Percentiles rank a stretch among this genome's conserved stretches.
phyloP scores from a whole-genome alignment of 2,113 vertebrate genomes.

The Dipodomys stephensi region DNA sequence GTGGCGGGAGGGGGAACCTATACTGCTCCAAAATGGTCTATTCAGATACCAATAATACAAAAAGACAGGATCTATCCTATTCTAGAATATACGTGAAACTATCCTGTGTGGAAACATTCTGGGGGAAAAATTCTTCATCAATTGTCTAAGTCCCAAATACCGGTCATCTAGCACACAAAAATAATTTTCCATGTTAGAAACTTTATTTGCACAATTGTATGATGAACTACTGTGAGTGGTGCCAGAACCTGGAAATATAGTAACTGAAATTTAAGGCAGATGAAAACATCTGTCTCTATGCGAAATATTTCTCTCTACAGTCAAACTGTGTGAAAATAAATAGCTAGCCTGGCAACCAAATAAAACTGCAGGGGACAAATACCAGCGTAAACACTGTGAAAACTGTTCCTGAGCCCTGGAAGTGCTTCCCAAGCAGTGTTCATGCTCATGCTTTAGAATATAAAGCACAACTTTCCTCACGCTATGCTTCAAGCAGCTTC shows the following conservation, averaged over 20 bases:
- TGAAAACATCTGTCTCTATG: conserved; percentile 61
- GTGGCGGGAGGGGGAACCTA: neutral
- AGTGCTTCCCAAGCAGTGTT: neutral
- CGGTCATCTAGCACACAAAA: neutral
- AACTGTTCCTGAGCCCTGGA: conserved; percentile 13
- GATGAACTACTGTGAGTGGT: conserved; percentile 42
- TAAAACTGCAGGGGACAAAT: conserved; percentile 50
- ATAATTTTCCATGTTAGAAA: conserved; percentile 28
- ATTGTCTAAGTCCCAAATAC: neutral
- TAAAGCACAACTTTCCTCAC: conserved; percentile 19
- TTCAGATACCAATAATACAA: neutral
- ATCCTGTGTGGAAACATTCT: neutral
- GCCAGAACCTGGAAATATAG: conserved; percentile 26
- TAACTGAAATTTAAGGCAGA: conserved; percentile 56
- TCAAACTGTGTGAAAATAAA: conserved; percentile 64
- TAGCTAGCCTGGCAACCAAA: conserved; percentile 59
- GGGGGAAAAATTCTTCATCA: neutral
- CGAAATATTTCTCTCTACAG: conserved; percentile 34
- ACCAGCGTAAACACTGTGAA: conserved; percentile 38
- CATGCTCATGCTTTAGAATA: neutral
- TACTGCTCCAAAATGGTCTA: neutral
- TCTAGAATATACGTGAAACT: neutral
- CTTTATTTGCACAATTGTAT: neutral
- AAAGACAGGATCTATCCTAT: neutral
- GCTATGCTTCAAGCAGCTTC: neutral